Base-by-base conservation (phyloP, 2,797 vertebrate genomes). In the Periparus ater region DNA sequence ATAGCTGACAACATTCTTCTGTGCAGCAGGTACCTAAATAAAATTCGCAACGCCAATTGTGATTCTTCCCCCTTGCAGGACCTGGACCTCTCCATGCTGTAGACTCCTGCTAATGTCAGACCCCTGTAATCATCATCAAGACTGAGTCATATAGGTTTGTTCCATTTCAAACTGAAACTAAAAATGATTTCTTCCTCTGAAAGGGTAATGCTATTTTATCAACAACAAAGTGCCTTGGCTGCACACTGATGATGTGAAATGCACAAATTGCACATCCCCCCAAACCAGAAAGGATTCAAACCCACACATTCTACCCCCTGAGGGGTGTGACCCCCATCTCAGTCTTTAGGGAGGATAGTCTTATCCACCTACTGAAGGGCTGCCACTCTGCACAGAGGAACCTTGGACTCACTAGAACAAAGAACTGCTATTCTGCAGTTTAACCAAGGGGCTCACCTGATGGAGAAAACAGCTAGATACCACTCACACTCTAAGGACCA, bases 181-280 rank as follows among this genome's bases (percentile, higher is more conserved):
- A 57, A 90, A 86, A 55, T 29, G 0, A 38, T 44, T 74, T 66
- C 15, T 80, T 79, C 34, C 16, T 79, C 71, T 61, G 38, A 76
- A 82, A 58, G 23, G 6, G 20, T 18, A 40, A 8, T 32, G 22
- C 17, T 82, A 11, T 40, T 68, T 75, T 66, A 88, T 32, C 18
- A 60, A 62, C 3, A 71, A 53, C 42, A 30, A 82, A 88, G 51
- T 27, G 32, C 17, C 29, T 32, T 63, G 48, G 47, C 45, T 20
- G 73, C 0, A 0, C 29, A 36, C 9, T 25, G n/a, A 81, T 4
- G 1, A 7, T 47, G n/a, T 40, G 42, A 30, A 58, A 80, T 9
- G 25, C 20, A 20, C 14, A 70, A 77, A 29, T 2, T 50, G 27
- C 20, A 40, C 34, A 65, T 34, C 10, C 42, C 70, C 27, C 22